Evolutionary conservation across 35 echinoderm and acorn worm species (phyloP).

Genomic region (Ophiothrix spiculata): DNA sequence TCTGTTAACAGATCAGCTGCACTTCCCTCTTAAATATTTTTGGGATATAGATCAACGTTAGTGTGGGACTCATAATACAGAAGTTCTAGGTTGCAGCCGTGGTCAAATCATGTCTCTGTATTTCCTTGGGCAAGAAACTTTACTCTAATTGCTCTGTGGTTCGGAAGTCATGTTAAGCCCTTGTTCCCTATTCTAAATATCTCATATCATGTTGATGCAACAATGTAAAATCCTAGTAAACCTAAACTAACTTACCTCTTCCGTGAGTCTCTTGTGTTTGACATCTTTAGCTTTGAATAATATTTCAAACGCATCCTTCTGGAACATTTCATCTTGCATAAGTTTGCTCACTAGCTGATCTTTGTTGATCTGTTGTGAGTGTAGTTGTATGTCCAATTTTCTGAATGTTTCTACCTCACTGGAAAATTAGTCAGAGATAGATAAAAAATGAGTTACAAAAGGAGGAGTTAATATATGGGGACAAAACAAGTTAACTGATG

Average conservation of each 20-base stretch:
- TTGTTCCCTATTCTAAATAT: not conserved
- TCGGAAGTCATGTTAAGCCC: too few species aligned
- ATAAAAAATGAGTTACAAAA: too few species aligned
- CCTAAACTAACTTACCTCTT: slow-evolving; percentile 26
- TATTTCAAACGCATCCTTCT: slow-evolving; percentile 66
- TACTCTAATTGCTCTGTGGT: too few species aligned
- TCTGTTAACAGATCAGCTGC: not conserved
- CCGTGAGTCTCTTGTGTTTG: slow-evolving; percentile 61
- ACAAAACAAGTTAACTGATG: too few species aligned
- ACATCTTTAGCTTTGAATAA: slow-evolving; percentile 55
- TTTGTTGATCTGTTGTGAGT: slow-evolving; percentile 50
- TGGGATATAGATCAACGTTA: not conserved
- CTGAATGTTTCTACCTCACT: slow-evolving; percentile 53
- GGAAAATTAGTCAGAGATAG: slow-evolving; percentile 15
- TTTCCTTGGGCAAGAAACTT: too few species aligned
- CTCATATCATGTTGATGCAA: not conserved
- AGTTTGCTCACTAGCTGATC: slow-evolving; percentile 50
- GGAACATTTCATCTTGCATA: slow-evolving; percentile 81
- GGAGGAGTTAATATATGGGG: too few species aligned
- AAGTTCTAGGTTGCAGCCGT: too few species aligned
- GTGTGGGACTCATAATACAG: too few species aligned
- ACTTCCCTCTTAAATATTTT: not conserved
- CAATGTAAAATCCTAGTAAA: not conserved
- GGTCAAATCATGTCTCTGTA: too few species aligned
- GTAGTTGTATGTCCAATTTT: slow-evolving; percentile 37